A percentile compares a stretch with the other conserved stretches of the same genome.
Conservation (phyloP, 1,140 invertebrate genomes). For the Onthophagus taurus region DNA sequence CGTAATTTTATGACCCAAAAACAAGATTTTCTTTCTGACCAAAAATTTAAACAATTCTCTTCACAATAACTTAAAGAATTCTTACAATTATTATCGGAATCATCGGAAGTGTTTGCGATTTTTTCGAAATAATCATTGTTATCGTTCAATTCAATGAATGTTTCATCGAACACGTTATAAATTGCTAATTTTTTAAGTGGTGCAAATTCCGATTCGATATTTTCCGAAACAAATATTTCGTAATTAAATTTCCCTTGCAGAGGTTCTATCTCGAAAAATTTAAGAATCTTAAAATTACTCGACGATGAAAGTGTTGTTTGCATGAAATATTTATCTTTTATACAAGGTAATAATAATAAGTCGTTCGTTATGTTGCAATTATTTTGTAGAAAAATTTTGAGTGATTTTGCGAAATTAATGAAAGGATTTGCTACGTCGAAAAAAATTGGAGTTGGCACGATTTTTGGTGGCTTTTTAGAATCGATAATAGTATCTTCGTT, state of each 20-base stretch:
- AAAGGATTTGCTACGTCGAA: conserved; percentile 27
- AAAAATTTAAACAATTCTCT: conserved; percentile 2
- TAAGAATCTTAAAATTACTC: no score
- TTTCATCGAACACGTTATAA: conserved; percentile 27
- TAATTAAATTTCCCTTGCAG: conserved; percentile 25
- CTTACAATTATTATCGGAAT: neutral
- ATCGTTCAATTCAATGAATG: conserved; percentile 19
- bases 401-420: conserved; percentile 18
- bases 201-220: conserved; percentile 12
- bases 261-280: conserved; percentile 27
- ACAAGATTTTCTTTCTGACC: neutral
- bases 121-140: conserved; percentile 3
- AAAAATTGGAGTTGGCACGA: conserved; percentile 24
- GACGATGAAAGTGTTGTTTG: no score
- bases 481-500: neutral
- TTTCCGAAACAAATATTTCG: conserved; percentile 16
- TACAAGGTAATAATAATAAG: no score
- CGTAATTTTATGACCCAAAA: conserved; percentile 15
- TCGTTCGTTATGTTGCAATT: conserved; percentile 32
- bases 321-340: no score
- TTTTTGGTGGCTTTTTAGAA: conserved; percentile 13
- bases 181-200: conserved; percentile 21
- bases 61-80: neutral
- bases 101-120: neutral
- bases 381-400: conserved; percentile 16